Conservation (phyloP, 2,113 vertebrate genomes). For the Salvator merianae region DNA sequence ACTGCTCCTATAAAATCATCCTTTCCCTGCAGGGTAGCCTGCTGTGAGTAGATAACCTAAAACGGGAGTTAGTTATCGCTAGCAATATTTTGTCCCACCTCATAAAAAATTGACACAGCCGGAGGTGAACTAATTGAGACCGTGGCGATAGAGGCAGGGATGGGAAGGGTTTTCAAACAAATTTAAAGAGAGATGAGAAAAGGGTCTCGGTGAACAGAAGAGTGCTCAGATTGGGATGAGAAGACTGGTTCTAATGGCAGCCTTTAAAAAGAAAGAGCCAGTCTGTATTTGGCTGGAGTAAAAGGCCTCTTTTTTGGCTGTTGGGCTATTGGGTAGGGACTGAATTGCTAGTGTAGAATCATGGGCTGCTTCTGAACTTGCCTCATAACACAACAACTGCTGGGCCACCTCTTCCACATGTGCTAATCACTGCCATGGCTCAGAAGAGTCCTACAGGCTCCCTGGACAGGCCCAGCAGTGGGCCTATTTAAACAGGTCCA, state of each 20-base stretch:
- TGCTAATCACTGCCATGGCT: too few relatives aligned
- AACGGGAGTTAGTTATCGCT: conserved; percentile 49
- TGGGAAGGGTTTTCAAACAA: conserved; percentile 68
- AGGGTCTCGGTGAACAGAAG: conserved; percentile 29
- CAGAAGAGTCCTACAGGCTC: too few relatives aligned
- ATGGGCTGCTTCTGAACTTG: too few relatives aligned
- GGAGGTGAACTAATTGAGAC: conserved; percentile 71
- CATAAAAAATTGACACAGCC: conserved; percentile 68
- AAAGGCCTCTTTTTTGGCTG: not conserved
- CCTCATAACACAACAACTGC: too few relatives aligned
- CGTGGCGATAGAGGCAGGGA: conserved; percentile 44
- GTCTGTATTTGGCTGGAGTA: conserved; percentile 16
- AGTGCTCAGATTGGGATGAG: conserved; percentile 41
- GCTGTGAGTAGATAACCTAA: conserved; percentile 65
- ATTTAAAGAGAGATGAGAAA: conserved; percentile 61
- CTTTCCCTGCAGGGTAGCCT: conserved; percentile 63
- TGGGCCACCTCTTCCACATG: too few relatives aligned
- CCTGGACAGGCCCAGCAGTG: too few relatives aligned
- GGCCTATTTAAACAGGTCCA: too few relatives aligned
- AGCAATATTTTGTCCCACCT: conserved; percentile 62
- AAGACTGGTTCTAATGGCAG: conserved; percentile 51
- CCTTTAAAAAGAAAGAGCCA: conserved; percentile 44
- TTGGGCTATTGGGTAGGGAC: too few relatives aligned
- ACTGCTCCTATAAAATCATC: conserved; percentile 50
- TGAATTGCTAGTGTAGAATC: not conserved